A percentile compares a stretch with the other conserved stretches of the same genome.
These are phyloP conservation scores for Ecliptopera silaceata DNA, from an alignment of 2,888 invertebrate genomes.

Conservation along the genomic window DNA sequence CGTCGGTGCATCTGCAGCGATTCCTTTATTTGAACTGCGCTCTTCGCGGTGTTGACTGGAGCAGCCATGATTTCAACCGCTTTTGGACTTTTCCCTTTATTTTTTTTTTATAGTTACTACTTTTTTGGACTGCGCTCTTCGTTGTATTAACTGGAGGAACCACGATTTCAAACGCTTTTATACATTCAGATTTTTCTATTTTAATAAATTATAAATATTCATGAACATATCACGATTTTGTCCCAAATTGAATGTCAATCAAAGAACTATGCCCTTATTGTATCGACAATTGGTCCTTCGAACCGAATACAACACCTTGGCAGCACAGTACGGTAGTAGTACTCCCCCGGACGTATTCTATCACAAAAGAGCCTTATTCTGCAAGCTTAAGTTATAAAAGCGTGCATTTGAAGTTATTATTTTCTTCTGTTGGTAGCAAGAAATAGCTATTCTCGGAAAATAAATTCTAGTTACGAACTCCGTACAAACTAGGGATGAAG, in stretches of 20 bases:
- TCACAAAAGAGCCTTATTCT: no score
- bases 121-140: constrained; percentile 38
- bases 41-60: constrained; percentile 26
- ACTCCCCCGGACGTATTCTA: no score
- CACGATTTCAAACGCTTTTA: constrained; percentile 1
- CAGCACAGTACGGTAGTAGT: no score
- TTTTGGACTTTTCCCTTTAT: background rate
- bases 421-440: background rate
- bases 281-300: no score
- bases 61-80: constrained; percentile 8
- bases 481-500: background rate
- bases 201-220: background rate
- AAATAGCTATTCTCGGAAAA: background rate
- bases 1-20: constrained; percentile 30
- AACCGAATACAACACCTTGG: no score
- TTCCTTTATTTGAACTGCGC: constrained; percentile 40
- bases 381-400: no score
- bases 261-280: no score
- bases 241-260: no score
- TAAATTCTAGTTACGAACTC: background rate
- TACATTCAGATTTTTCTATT: background rate
- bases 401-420: no score
- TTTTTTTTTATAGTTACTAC: background rate
- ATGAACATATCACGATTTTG: no score
- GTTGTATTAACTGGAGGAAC: constrained; percentile 21